A percentile compares a stretch with the other conserved stretches of the same genome.
These are phyloP conservation scores for Amphipyra tragopoginis DNA, from an alignment of 2,888 invertebrate species.

Conservation along the genomic window DNA sequence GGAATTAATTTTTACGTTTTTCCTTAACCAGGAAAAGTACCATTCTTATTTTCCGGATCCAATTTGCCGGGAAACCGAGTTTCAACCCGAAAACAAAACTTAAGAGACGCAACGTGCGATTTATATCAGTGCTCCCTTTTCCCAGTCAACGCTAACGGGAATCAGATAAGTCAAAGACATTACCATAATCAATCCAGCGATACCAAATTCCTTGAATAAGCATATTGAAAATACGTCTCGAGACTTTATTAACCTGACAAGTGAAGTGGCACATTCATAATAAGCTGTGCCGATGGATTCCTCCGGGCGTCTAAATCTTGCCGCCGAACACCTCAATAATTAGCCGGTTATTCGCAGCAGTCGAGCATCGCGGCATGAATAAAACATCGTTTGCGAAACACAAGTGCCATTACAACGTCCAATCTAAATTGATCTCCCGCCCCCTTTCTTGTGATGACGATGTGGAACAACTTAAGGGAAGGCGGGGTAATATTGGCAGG, in stretches of 20 bases:
- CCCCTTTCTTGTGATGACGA: constrained; percentile 39
- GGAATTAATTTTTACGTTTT: constrained; percentile 28
- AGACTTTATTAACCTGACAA: constrained; percentile 72
- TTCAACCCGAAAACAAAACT: constrained; percentile 38
- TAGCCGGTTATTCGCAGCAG: constrained; percentile 84
- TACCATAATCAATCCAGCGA: constrained; percentile 61
- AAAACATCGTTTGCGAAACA: constrained; percentile 84
- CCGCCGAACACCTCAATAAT: constrained; percentile 82
- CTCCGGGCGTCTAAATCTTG: constrained; percentile 71
- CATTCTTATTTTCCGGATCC: constrained; percentile 20
- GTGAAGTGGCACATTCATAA: constrained; percentile 71
- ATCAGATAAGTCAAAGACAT: constrained; percentile 58
- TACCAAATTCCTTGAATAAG: constrained; percentile 45
- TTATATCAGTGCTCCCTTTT: constrained; percentile 24
- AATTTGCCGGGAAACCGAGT: constrained; percentile 19
- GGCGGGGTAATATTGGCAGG: constrained; percentile 47
- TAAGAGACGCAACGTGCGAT: constrained; percentile 31
- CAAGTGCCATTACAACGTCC: constrained; percentile 75
- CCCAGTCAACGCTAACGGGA: constrained; percentile 37
- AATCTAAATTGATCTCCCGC: constrained; percentile 60
- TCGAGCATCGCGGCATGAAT: constrained; percentile 84
- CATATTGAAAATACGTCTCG: constrained; percentile 57
- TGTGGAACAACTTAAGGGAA: constrained; percentile 30
- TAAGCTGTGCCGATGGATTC: constrained; percentile 64
- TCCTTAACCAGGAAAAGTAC: constrained; percentile 24